Conservation (phyloP, 1,140 invertebrate species). For the Drosophila truncata region DNA sequence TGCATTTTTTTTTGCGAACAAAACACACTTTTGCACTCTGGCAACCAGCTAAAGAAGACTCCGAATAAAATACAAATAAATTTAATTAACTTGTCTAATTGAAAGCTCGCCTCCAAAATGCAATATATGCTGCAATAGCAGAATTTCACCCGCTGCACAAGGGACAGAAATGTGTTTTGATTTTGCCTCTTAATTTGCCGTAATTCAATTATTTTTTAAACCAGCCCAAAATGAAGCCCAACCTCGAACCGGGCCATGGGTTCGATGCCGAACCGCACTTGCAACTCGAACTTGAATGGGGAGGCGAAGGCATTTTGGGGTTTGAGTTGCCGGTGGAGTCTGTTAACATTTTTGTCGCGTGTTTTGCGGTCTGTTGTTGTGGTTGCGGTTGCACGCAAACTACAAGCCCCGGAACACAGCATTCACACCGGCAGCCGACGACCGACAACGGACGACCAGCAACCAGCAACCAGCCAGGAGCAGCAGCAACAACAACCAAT, state of each 20-base stretch:
- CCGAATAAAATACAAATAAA: slow-evolving; percentile 54
- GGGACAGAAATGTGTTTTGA: slow-evolving; percentile 54
- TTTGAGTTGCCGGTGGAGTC: slow-evolving; percentile 25
- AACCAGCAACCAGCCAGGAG: slow-evolving; percentile 3
- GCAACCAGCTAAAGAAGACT: slow-evolving; percentile 5
- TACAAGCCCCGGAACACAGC: slow-evolving; percentile 50
- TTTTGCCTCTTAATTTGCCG: slow-evolving; percentile 57
- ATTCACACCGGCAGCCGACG: slow-evolving; percentile 27
- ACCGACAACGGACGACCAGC: slow-evolving; percentile 4
- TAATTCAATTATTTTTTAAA: slow-evolving; percentile 66
- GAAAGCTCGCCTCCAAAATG: slow-evolving; percentile 51
- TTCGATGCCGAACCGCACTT: slow-evolving; percentile 17
- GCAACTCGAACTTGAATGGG: slow-evolving; percentile 28
- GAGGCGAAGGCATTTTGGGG: slow-evolving; percentile 7
- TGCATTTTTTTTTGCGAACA: slow-evolving; percentile 18
- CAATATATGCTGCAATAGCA: slow-evolving; percentile 45
- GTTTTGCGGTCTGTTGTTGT: slow-evolving; percentile 83
- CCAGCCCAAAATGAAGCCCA: slow-evolving; percentile 20
- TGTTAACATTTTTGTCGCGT: slow-evolving; percentile 84
- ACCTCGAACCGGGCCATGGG: background rate
- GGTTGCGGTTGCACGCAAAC: slow-evolving; percentile 82
- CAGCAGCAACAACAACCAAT: slow-evolving; percentile 40
- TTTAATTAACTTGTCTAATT: slow-evolving; percentile 74
- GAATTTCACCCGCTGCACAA: slow-evolving; percentile 13
- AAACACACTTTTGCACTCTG: slow-evolving; percentile 4